Evolutionary conservation across 2,113 vertebrate species (phyloP), one percentile per base, ranked within the genome.

Genomic region (Dipodomys ordii): DNA sequence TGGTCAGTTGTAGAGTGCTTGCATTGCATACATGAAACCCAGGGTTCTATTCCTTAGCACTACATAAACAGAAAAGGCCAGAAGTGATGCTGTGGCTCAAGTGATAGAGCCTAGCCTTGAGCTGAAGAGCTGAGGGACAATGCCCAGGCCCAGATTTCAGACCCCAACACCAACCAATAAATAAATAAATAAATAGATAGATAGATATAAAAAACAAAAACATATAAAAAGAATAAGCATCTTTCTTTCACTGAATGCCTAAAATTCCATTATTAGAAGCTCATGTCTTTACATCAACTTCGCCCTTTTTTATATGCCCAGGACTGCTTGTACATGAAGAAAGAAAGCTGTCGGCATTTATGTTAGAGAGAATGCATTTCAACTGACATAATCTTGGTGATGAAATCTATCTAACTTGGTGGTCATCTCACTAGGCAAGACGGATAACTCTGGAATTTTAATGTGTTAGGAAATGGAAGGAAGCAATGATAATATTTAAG

Each of bases 341-440:
- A 25, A 84, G 25, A 35, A n/a, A 82, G 67, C 49, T 60, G 44
- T 83, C 72, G 80, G 60, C 62, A 83, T 35, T 3, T n/a, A 28
- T 53, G 67, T n/a, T 5, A 65, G 67, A 64, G 30, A 39, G 67
- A 80, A 91, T 73, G 83, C 44, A 74, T 60, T 80, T 35, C 25
- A 88, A 49, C 53, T 57, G 80, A 86, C 3, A 0, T 4, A 79
- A 19, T 57, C 53, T 9, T 20, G 23, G 69, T 68, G 77, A 72
- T 80, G 93, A 78, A 87, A 96, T 73, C 64, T 72, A 53, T 67
- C 90, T 92, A 32, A 73, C 53, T 91, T 19, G 74, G 87, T 64
- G 27, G n/a, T 46, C 90, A 76, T 65, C 69, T 72, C 80, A 27
- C 60, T 83, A 74, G 68, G 67, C 35, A 35, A 16, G 35, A 19